phyloP scores from a whole-genome alignment of 92 coral and sea anemone species.

The Diadumene lineata region DNA sequence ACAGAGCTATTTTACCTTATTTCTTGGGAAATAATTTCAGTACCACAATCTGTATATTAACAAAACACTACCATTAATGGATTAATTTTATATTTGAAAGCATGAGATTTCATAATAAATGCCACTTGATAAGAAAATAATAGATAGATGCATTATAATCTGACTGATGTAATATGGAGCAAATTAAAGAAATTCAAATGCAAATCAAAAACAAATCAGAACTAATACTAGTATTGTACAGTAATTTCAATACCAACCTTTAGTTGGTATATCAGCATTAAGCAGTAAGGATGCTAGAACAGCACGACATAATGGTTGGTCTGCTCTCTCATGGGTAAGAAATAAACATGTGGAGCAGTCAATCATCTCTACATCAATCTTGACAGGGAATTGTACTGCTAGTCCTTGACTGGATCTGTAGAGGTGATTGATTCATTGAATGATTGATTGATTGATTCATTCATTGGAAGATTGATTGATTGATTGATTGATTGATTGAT shows the following conservation, averaged over 20 bases:
- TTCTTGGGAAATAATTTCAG: neutral
- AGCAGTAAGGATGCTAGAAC: slow-evolving; percentile 71
- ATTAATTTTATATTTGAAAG: no score
- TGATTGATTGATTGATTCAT: neutral
- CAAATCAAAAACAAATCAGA: neutral
- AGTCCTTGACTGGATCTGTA: slow-evolving; percentile 27
- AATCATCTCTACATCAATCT: slow-evolving; percentile 58
- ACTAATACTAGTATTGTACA: neutral
- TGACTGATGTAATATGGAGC: no score
- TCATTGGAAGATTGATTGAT: neutral
- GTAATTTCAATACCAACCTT: slow-evolving; percentile 34
- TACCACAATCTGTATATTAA: neutral
- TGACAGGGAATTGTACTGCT: slow-evolving; percentile 51
- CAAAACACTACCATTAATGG: no score
- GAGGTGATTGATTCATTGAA: neutral
- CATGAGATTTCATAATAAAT: no score
- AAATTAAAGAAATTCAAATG: no score
- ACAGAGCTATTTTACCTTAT: no score
- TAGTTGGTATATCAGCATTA: slow-evolving; percentile 37
- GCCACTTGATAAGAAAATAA: no score
- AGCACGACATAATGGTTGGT: slow-evolving; percentile 75
- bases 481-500: neutral
- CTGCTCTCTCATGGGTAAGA: slow-evolving; percentile 39
- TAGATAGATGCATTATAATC: no score
- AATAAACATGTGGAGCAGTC: slow-evolving; percentile 74